Evolutionary conservation across 2,888 invertebrate species (phyloP), one percentile per base, ranked within the genome.

Genomic region (Pachymerium ferrugineum): DNA sequence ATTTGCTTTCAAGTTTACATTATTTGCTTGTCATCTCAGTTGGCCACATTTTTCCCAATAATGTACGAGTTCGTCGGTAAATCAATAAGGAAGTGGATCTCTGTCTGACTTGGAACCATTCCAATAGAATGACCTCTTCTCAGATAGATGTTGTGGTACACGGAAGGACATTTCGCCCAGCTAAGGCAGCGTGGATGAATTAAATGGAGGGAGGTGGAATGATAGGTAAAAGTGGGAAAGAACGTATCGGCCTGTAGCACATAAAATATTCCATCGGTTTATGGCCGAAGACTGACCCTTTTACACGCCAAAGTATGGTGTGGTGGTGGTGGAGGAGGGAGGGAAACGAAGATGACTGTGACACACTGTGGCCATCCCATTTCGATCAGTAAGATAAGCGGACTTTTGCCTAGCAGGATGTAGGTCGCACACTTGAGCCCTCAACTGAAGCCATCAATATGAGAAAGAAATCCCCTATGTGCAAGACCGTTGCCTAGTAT

Each of bases 11-110:
- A 62, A 62, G 62, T 62, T 62, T 62, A 62, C 62, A 62, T 62
- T 62, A 62, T 62, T 62, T 62, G 62, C 62, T 62, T 62, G 62
- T 62, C 62, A 62, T 62, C 28, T 28, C 28, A 62, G 25, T 62
- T 62, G 62, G 62, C 62, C 62, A 62, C 62, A 47, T 47, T 62
- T 62, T 62, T 62, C 28, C 62, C 62, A 62, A 62, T 62, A 62
- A 62, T 62, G 62, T 62, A 62, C 62, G 62, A 62, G 62, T 62
- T 62, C 25, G 62, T 62, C 62, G 25, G 62, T 62, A 62, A 62
- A 62, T 62, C 62, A 62, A 62, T 62, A 62, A 62, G 62, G 62
- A 62, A 62, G 62, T 62, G 62, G 62, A 62, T 62, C 62, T 62
- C 62, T 62, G 62, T 22, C 62, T 62, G 62, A 25, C 62, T 62